A percentile compares a stretch with the other conserved stretches of the same genome.
phyloP scores from a whole-genome alignment of 1,140 invertebrate genomes.

The Bacillus rossius region DNA sequence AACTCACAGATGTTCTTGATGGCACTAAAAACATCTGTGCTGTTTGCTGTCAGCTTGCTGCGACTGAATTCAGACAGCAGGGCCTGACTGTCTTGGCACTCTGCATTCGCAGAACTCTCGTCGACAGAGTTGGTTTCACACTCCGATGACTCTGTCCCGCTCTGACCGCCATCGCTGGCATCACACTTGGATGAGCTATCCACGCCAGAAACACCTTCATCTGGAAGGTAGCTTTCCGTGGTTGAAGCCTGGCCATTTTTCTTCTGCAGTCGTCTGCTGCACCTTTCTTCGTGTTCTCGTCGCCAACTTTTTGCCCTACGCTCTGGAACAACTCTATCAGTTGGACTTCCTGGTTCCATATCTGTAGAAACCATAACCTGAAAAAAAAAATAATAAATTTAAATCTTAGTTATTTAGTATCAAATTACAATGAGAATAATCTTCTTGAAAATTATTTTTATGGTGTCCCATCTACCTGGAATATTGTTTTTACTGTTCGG shows the following conservation, averaged over 20 bases:
- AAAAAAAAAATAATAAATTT: too few species aligned
- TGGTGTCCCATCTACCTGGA: too few species aligned
- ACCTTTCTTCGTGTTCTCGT: conserved; percentile 5
- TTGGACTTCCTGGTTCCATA: too few species aligned
- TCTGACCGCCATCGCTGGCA: neutral
- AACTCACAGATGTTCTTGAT: neutral
- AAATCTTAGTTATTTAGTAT: too few species aligned
- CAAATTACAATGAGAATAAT: too few species aligned
- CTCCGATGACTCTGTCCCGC: neutral
- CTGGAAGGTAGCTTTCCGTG: too few species aligned
- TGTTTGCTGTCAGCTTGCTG: neutral
- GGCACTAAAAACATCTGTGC: neutral
- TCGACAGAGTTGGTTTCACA: neutral
- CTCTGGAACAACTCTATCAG: neutral
- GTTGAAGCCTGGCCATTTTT: neutral
- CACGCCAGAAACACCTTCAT: neutral
- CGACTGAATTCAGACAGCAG: neutral
- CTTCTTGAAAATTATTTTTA: too few species aligned
- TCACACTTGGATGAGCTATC: neutral
- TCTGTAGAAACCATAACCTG: too few species aligned
- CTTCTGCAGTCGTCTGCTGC: neutral
- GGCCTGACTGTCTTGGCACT: neutral
- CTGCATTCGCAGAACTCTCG: neutral
- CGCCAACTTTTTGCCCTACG: conserved; percentile 11
- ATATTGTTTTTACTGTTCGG: too few species aligned